Conservation (phyloP, 2,888 invertebrate species). For the Caenorhabditis japonica region DNA sequence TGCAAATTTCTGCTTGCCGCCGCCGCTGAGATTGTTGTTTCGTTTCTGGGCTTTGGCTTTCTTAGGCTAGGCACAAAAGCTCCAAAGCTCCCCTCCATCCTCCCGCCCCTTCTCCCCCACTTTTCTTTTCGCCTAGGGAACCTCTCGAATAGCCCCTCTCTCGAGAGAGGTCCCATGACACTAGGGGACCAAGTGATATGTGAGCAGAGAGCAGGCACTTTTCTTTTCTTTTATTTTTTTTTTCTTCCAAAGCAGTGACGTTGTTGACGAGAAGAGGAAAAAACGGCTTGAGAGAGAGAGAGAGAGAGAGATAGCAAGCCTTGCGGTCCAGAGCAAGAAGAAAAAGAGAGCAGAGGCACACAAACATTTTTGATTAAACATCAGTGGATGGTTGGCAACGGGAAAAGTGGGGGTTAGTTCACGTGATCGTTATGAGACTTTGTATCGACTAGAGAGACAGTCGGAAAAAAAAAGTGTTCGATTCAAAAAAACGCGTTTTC, state of each 20-base stretch:
- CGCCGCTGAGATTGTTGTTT: no score
- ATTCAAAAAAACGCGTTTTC: no score
- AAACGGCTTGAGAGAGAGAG: constrained; percentile 2
- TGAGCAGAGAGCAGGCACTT: constrained; percentile 42
- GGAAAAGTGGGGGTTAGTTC: constrained; percentile 36
- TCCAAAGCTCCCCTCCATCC: no score
- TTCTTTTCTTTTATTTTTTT: constrained; percentile 6
- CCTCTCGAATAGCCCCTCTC: no score
- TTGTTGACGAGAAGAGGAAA: background rate
- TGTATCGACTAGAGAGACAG: constrained; percentile 27
- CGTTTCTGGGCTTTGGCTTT: no score
- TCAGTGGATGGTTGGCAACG: constrained; percentile 20
- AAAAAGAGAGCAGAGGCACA: constrained; percentile 13
- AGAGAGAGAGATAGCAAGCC: constrained; percentile 3
- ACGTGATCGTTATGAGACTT: constrained; percentile 29
- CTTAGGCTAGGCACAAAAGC: no score
- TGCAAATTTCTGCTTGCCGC: no score
- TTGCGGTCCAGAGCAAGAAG: background rate
- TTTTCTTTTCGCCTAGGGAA: no score
- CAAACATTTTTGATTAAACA: constrained; percentile 47
- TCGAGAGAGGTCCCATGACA: constrained; percentile 47
- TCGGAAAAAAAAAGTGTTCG: no score
- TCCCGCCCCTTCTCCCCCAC: no score
- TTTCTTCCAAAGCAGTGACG: no score
- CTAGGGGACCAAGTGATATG: constrained; percentile 52